phyloP scores from a whole-genome alignment of 2,113 vertebrate genomes.

The Patagioenas fasciata region DNA sequence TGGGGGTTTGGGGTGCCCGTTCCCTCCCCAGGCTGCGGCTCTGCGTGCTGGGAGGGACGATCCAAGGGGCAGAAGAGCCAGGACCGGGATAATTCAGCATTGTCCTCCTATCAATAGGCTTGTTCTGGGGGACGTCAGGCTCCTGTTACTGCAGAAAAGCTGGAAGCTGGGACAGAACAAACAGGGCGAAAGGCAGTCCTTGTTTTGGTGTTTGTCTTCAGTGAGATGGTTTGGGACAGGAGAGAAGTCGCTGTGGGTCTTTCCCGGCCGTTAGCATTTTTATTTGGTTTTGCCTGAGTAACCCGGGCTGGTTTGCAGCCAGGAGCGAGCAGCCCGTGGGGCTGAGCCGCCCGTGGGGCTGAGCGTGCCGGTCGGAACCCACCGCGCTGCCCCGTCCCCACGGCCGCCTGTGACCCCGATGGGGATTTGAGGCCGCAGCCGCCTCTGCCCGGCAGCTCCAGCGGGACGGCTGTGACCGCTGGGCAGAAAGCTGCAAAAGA shows the following conservation, averaged over 20 bases:
- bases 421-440: too few species aligned
- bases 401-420: too few species aligned
- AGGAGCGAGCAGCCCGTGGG: too few species aligned
- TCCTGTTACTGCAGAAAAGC: background rate
- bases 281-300: background rate
- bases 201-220: rapidly evolving
- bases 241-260: rapidly evolving
- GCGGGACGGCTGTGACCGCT: rapidly evolving
- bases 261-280: background rate
- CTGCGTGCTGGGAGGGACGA: background rate
- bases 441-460: rapidly evolving
- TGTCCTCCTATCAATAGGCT: background rate
- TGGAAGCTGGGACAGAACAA: background rate
- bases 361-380: too few species aligned
- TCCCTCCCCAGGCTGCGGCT: background rate
- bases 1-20: background rate
- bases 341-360: too few species aligned
- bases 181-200: background rate
- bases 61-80: background rate
- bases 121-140: background rate
- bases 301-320: too few species aligned
- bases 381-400: too few species aligned
- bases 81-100: background rate
- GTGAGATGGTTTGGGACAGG: background rate
- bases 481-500: background rate